phyloP scores from a whole-genome alignment of 2,797 vertebrate species.

The Okamejei kenojei region DNA sequence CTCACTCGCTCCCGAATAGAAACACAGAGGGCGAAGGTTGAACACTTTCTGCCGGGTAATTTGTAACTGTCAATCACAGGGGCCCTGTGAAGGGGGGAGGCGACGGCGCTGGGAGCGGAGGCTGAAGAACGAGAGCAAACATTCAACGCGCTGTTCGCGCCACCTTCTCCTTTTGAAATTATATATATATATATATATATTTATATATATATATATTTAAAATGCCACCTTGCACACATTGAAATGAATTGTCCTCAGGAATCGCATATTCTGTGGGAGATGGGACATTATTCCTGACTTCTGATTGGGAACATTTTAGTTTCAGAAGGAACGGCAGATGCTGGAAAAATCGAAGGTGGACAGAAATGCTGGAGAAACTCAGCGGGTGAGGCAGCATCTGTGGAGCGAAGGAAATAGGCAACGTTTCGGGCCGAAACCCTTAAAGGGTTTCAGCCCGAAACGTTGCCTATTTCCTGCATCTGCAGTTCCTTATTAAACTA shows the following conservation, averaged over 20 bases:
- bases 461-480: too few species aligned
- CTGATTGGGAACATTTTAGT: too few species aligned
- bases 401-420: too few species aligned
- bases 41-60: slow-evolving; percentile 93
- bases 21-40: slow-evolving; percentile 91
- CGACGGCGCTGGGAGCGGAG: slow-evolving; percentile 52
- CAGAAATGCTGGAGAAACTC: too few species aligned
- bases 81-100: slow-evolving; percentile 63
- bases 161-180: background rate
- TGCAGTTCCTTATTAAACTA: too few species aligned
- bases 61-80: slow-evolving; percentile 98
- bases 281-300: too few species aligned
- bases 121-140: slow-evolving; percentile 42
- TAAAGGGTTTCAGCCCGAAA: too few species aligned
- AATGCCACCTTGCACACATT: background rate
- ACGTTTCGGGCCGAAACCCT: too few species aligned
- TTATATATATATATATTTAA: background rate
- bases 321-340: too few species aligned
- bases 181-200: background rate
- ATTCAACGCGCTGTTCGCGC: background rate
- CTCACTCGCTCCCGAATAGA: slow-evolving; percentile 88
- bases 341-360: too few species aligned
- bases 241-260: background rate
- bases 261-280: background rate
- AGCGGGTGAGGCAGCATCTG: too few species aligned